Percentiles rank a stretch among this genome's conserved stretches.
These are phyloP conservation scores for Sphaeridia pumilis DNA, from an alignment of 2,888 invertebrate species.

Conservation along the genomic window DNA sequence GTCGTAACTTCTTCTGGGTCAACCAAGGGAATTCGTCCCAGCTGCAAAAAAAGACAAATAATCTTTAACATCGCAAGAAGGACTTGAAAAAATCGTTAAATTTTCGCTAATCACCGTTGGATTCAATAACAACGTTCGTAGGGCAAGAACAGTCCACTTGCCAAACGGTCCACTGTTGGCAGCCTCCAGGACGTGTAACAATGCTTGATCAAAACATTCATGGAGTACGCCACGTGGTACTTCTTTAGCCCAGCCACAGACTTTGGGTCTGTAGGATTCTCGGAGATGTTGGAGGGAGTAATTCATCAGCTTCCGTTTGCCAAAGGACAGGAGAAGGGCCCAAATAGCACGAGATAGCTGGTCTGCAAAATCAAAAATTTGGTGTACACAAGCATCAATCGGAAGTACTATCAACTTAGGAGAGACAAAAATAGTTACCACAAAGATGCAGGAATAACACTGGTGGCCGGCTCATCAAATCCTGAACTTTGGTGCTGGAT, in stretches of 20 bases:
- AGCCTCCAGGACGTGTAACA: not conserved
- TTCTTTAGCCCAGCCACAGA: not conserved
- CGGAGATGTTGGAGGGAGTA: not conserved
- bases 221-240: not conserved
- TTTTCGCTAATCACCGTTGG: not conserved
- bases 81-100: not conserved
- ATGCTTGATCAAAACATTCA: conserved; percentile 1
- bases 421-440: not conserved
- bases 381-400: not conserved
- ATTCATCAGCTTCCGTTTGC: not conserved
- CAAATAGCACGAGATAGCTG: not conserved
- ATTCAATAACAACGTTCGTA: conserved; percentile 1
- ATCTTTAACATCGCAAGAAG: not conserved
- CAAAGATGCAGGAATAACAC: not conserved
- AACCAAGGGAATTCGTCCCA: too few relatives aligned
- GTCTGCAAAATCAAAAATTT: conserved; percentile 4
- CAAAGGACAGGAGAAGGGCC: conserved; percentile 5
- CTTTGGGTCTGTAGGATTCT: not conserved
- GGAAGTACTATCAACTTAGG: not conserved
- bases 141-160: not conserved
- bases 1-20: too few relatives aligned
- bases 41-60: too few relatives aligned
- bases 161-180: conserved; percentile 3
- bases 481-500: not conserved
- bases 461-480: conserved; percentile 3